These are phyloP conservation scores for Sisyra nigra DNA, from an alignment of 2,888 invertebrate species.

Conservation along the genomic window DNA sequence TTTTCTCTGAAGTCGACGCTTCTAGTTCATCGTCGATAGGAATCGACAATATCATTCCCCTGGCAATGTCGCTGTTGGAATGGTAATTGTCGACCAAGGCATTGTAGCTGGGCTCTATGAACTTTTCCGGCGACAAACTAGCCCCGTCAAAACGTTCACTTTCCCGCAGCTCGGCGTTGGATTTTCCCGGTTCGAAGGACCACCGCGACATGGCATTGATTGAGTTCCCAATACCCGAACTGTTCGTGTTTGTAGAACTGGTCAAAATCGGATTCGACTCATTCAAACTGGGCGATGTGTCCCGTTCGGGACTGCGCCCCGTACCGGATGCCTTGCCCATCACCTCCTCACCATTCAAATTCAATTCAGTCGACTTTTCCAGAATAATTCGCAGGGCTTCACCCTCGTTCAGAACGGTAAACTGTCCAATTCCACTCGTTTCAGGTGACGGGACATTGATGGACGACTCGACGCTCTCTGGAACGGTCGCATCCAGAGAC, in stretches of 20 bases:
- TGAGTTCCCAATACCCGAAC: constrained; percentile 41
- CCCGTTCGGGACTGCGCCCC: constrained; percentile 14
- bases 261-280: constrained; percentile 11
- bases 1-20: not conserved
- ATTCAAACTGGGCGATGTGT: constrained; percentile 12
- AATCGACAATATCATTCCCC: not conserved
- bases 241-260: not conserved
- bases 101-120: constrained; percentile 36
- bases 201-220: constrained; percentile 43
- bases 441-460: constrained; percentile 27
- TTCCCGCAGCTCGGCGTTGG: constrained; percentile 8
- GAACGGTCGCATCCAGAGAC: constrained; percentile 18
- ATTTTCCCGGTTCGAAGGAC: constrained; percentile 28
- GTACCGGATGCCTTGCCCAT: constrained; percentile 10
- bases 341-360: constrained; percentile 9
- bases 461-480: constrained; percentile 21
- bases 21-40: not conserved
- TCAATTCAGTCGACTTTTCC: constrained; percentile 26
- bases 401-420: constrained; percentile 45
- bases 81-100: constrained; percentile 38
- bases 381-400: constrained; percentile 56
- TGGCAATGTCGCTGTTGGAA: not conserved
- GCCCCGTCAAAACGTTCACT: constrained; percentile 6
- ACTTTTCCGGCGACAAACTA: constrained; percentile 13
- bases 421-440: constrained; percentile 30